These are phyloP conservation scores for Drosophila auraria DNA, from an alignment of 1,140 invertebrate species.

Conservation along the genomic window DNA sequence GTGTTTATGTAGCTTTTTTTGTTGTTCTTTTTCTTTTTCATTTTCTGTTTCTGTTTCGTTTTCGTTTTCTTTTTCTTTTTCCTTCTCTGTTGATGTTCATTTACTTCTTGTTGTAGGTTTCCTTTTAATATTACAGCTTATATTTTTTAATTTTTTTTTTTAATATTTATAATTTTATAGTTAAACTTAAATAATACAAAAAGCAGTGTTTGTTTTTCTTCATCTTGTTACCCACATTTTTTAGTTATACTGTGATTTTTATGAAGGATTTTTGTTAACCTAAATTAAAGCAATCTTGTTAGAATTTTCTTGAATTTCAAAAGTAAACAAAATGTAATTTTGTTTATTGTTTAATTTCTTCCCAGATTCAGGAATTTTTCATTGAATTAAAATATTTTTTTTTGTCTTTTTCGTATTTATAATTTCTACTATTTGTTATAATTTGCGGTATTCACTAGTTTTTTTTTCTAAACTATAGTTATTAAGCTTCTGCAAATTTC, in stretches of 20 bases:
- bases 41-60: too few relatives aligned
- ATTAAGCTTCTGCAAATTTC: constrained; percentile 33
- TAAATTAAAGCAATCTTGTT: constrained; percentile 80
- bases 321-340: constrained; percentile 39
- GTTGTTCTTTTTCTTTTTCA: constrained; percentile 25
- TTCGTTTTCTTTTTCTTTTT: constrained; percentile 28
- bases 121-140: constrained; percentile 76
- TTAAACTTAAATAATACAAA: constrained; percentile 83
- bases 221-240: constrained; percentile 70
- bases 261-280: constrained; percentile 66
- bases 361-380: constrained; percentile 19
- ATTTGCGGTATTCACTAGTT: constrained; percentile 15
- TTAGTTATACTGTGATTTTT: constrained; percentile 66
- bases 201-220: constrained; percentile 80
- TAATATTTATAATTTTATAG: constrained; percentile 72
- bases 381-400: constrained; percentile 28
- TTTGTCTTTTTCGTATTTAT: constrained; percentile 23
- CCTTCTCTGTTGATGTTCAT: constrained; percentile 60
- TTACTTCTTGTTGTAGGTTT: constrained; percentile 66
- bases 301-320: constrained; percentile 44
- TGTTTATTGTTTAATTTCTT: constrained; percentile 32
- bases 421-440: constrained; percentile 35
- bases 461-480: constrained; percentile 25
- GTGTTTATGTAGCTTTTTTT: constrained; percentile 54
- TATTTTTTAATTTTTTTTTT: constrained; percentile 57